Evolutionary conservation across 2,888 invertebrate genomes (phyloP).

Genomic region (Podotricha telesiphe): DNA sequence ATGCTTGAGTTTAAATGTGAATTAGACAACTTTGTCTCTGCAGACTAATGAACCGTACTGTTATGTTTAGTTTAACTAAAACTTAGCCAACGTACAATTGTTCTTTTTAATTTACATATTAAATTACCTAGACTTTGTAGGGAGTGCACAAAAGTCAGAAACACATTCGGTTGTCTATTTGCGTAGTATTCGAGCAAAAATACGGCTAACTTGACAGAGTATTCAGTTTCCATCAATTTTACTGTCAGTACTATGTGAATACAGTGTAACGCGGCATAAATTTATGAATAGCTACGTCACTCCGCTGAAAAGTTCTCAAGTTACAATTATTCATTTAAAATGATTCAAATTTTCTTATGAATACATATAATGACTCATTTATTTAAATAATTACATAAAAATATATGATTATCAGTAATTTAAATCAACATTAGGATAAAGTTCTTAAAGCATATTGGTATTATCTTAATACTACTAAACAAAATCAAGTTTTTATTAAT

Average conservation of each 20-base stretch:
- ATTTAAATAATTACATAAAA: no score
- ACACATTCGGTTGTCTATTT: conserved; percentile 58
- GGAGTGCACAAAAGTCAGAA: conserved; percentile 46
- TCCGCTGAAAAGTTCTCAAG: not conserved
- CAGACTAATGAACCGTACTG: conserved; percentile 64
- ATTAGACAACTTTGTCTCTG: conserved; percentile 49
- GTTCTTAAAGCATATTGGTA: no score
- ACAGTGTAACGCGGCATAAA: conserved; percentile 62
- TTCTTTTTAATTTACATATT: conserved; percentile 59
- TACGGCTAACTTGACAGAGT: conserved; percentile 48
- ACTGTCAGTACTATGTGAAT: conserved; percentile 68
- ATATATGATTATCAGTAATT: no score
- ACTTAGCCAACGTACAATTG: conserved; percentile 54
- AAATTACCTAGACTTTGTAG: conserved; percentile 47
- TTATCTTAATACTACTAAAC: conserved; percentile 41
- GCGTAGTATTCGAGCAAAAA: conserved; percentile 50
- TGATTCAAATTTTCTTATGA: conserved; percentile 45
- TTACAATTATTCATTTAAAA: not conserved
- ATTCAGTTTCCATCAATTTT: conserved; percentile 53
- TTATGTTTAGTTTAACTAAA: conserved; percentile 58
- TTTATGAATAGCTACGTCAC: conserved; percentile 45
- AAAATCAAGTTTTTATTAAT: not conserved
- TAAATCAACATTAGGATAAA: no score
- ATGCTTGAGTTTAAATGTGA: conserved; percentile 34
- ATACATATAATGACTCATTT: no score